A percentile compares a stretch with the other conserved stretches of the same genome.
Conservation (phyloP, 2,888 invertebrate species). For the Aporophyla nigra region DNA sequence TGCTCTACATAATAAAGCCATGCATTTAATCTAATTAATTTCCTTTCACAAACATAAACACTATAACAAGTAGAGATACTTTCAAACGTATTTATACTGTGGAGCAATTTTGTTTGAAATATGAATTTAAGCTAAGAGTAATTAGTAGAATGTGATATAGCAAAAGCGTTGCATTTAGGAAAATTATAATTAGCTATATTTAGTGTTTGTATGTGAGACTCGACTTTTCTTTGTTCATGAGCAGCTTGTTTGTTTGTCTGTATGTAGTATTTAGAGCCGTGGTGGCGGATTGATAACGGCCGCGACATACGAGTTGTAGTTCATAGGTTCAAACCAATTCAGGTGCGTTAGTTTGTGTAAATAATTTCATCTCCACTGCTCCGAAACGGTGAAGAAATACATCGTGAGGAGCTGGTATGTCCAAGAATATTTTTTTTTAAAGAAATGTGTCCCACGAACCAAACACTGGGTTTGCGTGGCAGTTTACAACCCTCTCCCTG, state of each 20-base stretch:
- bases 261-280: not conserved
- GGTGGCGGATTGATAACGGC: too few species aligned
- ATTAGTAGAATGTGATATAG: conserved; percentile 40
- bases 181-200: conserved; percentile 38
- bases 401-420: too few species aligned
- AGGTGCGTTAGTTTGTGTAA: too few species aligned
- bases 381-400: too few species aligned
- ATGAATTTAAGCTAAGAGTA: conserved; percentile 24
- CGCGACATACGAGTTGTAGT: too few species aligned
- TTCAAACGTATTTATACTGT: conserved; percentile 9
- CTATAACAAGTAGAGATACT: conserved; percentile 3
- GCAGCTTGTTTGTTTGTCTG: not conserved
- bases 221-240: not conserved
- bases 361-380: too few species aligned
- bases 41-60: conserved; percentile 3
- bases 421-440: too few species aligned
- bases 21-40: too few species aligned
- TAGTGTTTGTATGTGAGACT: conserved; percentile 20
- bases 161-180: conserved; percentile 28
- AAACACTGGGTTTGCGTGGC: too few species aligned
- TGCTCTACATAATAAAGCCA: not conserved
- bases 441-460: too few species aligned
- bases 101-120: not conserved
- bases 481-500: too few species aligned
- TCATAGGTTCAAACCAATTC: too few species aligned